These are phyloP conservation scores for Chrysocyon brachyurus DNA, from an alignment of 2,797 vertebrate genomes.

Conservation along the genomic window DNA sequence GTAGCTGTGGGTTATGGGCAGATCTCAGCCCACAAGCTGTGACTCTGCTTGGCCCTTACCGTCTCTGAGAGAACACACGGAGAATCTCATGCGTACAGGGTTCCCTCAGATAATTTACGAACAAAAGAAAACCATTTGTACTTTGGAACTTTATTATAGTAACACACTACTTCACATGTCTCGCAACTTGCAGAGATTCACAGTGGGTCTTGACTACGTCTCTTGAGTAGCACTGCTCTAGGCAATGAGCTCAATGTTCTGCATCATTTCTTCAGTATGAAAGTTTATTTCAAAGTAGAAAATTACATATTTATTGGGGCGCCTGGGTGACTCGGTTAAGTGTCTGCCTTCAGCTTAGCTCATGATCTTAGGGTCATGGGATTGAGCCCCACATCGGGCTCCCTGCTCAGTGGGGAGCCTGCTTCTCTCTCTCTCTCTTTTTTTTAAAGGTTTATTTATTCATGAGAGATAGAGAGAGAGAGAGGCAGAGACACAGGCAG, in stretches of 20 bases:
- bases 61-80: neutral
- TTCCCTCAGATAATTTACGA: neutral
- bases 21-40: neutral
- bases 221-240: neutral
- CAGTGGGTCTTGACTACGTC: no score
- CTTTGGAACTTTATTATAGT: neutral
- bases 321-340: no score
- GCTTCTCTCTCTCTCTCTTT: no score
- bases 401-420: no score
- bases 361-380: no score
- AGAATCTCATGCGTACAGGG: neutral
- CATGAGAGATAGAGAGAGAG: no score
- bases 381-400: no score
- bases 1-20: neutral
- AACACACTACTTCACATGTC: neutral
- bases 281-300: constrained; percentile 9
- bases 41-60: neutral
- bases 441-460: no score
- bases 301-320: neutral
- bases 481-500: no score
- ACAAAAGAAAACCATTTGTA: neutral
- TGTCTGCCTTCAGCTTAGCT: no score
- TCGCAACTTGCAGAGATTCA: neutral
- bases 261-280: neutral
- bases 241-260: neutral